Base-by-base conservation (phyloP, 2,888 invertebrate genomes). In the Macroteleia sp. region DNA sequence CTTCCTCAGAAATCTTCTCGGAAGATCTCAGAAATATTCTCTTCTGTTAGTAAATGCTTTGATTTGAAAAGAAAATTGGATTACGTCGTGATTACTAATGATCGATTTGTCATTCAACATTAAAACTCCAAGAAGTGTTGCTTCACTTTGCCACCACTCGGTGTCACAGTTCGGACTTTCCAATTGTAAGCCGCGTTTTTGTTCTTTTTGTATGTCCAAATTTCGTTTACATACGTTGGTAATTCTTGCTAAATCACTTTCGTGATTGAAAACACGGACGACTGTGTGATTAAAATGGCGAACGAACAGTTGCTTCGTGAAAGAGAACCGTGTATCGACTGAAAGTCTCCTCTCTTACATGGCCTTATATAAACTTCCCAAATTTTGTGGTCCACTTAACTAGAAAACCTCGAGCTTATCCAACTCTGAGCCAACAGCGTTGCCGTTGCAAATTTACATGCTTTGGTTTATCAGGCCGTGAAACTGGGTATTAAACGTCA, bases 331-430 rank as follows among this genome's bases (percentile, higher is more conserved):
- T 77, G 81, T 83, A 80, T 80, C 85, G 84, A 89, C 89, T 89
- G 89, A 88, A 86, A 82, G 85, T 79, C 81, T 83, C 54, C 76
- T 81, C 82, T 83, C 83, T 85, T 81, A 85, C 85, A 87, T 90
- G 90, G 86, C 92, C 92, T 93, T 93, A 93, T 93, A 93, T 93
- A 93, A 92, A 92, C 91, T 92, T 92, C 91, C 92, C 92, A 92
- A 93, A 93, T 93, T 93, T 93, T 92, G 93, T 93, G 93, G 93
- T 92, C 93, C 93, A 93, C 93, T 93, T 93, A 93, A 93, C 93
- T 93, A 93, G 93, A 93, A 93, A 93, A 93, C 92, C 92, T 92
- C 92, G 91, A 92, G 92, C 92, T 92, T 91, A 92, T 91, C 90
- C 91, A 91, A 91, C 88, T 85, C 74, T 61, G 81, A 80, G 88